phyloP scores from a whole-genome alignment of 2,888 invertebrate species.

The Scaptomyza cyrtandrae region DNA sequence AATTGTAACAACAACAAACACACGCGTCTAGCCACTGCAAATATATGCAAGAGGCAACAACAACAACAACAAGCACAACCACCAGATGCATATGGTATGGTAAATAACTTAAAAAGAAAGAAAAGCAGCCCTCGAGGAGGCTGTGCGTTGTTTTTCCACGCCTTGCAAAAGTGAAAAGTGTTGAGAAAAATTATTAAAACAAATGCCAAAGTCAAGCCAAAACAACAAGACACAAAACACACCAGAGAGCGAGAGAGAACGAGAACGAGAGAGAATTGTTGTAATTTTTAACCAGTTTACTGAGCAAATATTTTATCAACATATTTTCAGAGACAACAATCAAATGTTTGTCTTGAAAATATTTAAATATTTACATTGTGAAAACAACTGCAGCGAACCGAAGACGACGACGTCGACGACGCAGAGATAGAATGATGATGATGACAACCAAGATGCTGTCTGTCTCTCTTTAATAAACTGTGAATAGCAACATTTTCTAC shows the following conservation, averaged over 20 bases:
- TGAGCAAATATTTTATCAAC: conserved; percentile 80
- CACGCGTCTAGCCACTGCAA: conserved; percentile 48
- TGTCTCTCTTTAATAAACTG: conserved; percentile 26
- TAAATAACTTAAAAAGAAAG: conserved; percentile 35
- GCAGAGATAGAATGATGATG: conserved; percentile 14
- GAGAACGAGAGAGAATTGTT: conserved; percentile 52
- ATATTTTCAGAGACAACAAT: conserved; percentile 83
- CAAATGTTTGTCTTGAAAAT: conserved; percentile 83
- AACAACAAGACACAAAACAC: conserved; percentile 19
- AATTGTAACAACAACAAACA: conserved; percentile 67
- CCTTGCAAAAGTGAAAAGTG: conserved; percentile 68
- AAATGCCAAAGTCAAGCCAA: conserved; percentile 68
- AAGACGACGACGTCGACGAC: conserved; percentile 33
- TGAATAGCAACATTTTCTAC: conserved; percentile 23
- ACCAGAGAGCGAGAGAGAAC: not conserved
- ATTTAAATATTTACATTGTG: conserved; percentile 84
- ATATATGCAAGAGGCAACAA: conserved; percentile 58
- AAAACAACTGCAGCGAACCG: conserved; percentile 72
- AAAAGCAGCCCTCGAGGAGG: conserved; percentile 1
- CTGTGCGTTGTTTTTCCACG: conserved; percentile 69
- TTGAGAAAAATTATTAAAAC: conserved; percentile 71
- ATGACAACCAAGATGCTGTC: conserved; percentile 27
- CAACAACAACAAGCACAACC: conserved; percentile 8
- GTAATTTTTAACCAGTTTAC: conserved; percentile 81
- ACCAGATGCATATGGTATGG: conserved; percentile 63